Percentiles rank a stretch among this genome's conserved stretches.
Evolutionary conservation across 2,797 vertebrate genomes (phyloP).

Genomic region (Phoxinus dragarum): DNA sequence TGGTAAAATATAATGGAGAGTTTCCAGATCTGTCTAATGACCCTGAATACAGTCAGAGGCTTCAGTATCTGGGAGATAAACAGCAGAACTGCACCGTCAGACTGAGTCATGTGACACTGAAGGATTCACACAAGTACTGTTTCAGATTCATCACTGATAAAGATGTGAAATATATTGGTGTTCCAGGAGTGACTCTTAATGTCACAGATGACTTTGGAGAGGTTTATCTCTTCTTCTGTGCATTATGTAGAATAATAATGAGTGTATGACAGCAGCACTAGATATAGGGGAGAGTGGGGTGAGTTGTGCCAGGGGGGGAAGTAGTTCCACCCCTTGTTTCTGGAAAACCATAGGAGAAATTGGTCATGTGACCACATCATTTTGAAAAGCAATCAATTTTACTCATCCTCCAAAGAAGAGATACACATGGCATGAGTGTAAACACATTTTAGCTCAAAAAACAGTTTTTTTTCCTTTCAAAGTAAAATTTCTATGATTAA

Average conservation of each 20-base stretch:
- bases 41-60: background rate
- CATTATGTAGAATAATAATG: background rate
- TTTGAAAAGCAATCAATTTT: no score
- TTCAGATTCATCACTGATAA: background rate
- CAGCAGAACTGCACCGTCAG: background rate
- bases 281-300: no score
- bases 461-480: no score
- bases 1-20: rapidly evolving
- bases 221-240: background rate
- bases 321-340: no score
- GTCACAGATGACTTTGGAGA: background rate
- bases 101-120: conserved; percentile 34
- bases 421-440: no score
- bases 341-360: no score
- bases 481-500: no score
- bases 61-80: background rate
- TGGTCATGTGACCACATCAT: no score
- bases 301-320: no score
- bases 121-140: conserved; percentile 22
- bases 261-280: background rate
- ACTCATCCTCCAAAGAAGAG: no score
- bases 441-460: no score
- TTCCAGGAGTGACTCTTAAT: background rate
- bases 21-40: background rate
- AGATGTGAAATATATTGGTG: background rate